Base-by-base conservation (phyloP, 1,140 invertebrate genomes). In the Uloborus diversus region DNA sequence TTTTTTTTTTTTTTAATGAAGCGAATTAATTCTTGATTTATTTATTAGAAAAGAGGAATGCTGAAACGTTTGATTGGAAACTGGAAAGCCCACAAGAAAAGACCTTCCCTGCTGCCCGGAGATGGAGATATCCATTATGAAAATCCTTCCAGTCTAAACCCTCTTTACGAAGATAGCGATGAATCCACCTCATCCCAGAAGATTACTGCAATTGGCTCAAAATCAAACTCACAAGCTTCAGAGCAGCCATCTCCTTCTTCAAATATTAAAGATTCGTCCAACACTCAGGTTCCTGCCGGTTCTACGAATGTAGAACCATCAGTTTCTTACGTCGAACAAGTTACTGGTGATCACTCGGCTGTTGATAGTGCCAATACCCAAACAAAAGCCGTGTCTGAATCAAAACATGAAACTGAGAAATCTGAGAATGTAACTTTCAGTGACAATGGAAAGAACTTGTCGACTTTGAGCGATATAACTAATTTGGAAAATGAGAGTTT, bases 41-140 rank as follows among this genome's bases (percentile, higher is more conserved):
- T 42, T 56, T 23, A 53, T 32, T 61, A 68, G 76, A 42, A 32
- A 59, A 25, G 20, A 47, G 64, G 53, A 7, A 79, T 79, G 76
- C 51, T 79, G 23, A 79, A 66, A 20, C 56, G 27, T 3, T 25
- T 79, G 3, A 23, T 79, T 17, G 65, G 49, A 0, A 64, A 79
- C 20, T 79, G 76, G 76, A 79, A 79, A 37, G 65, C 64, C 3
- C 76, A 79, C 37, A 42, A 30, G 23, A 68, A 51, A 37, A 68
- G 47, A 56, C 51, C 76, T 20, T 42, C 64, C 0, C 65, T 69
- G 9, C 47, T 76, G 4, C 71, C 71, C 5, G 71, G 65, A 42
- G 61, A 76, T 7, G 35, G 25, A 3, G 61, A 64, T 1, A 47
- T 62, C 13, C 37, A 62, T 23, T 56, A 28, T 3, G 71, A 76